Percentiles rank a stretch among this genome's conserved stretches.
These are phyloP conservation scores for human DNA, from an alignment of 2,113 vertebrate genomes.

Conservation along the genomic window DNA sequence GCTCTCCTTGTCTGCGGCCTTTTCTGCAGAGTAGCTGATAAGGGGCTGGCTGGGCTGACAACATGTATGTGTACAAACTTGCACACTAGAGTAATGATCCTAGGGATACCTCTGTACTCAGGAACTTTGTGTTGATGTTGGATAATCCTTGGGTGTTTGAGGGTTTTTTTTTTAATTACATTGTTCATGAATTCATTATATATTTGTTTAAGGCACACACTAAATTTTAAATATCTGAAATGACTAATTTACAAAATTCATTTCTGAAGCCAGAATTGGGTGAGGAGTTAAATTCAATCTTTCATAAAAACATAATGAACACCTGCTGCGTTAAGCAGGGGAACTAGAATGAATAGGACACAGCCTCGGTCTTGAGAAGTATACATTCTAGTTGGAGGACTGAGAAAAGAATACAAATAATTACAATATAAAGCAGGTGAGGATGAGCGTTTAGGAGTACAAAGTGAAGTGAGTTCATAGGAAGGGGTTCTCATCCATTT, in stretches of 20 bases:
- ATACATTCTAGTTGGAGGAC: not conserved
- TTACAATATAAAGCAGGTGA: not conserved
- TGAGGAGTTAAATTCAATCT: not conserved
- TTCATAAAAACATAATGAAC: not conserved
- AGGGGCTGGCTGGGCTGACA: slow-evolving; percentile 44
- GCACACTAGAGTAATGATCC: not conserved
- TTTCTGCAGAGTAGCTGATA: slow-evolving; percentile 46
- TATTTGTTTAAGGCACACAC: not conserved
- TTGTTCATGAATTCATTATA: not conserved
- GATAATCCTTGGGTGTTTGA: not conserved
- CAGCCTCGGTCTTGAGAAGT: not conserved
- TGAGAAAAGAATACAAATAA: not conserved
- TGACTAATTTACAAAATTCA: not conserved
- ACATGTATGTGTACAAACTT: slow-evolving; percentile 28
- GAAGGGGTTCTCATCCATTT: not conserved
- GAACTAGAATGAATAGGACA: not conserved
- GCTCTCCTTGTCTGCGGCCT: not conserved
- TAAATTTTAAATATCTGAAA: not conserved
- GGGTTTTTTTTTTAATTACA: not conserved
- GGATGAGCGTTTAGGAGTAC: not conserved
- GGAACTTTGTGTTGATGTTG: slow-evolving; percentile 1
- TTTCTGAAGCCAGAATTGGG: not conserved
- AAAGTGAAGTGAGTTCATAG: slow-evolving; percentile 17
- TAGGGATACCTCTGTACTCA: not conserved
- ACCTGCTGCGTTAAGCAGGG: not conserved